These are phyloP conservation scores for Dipodomys spectabilis DNA, from an alignment of 2,113 vertebrate genomes.

Conservation along the genomic window DNA sequence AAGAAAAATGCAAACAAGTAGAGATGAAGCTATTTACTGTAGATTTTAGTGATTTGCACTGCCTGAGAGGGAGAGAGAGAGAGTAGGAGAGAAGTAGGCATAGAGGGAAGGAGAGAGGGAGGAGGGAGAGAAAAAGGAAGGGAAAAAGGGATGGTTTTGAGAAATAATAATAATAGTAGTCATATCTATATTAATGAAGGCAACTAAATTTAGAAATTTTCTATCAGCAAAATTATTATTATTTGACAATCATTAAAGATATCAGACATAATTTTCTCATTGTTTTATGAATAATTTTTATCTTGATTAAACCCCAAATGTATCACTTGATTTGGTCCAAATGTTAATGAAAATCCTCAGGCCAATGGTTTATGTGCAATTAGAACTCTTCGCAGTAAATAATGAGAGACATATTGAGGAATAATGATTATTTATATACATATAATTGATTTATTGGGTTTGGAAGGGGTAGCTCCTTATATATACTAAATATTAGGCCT, in stretches of 20 bases:
- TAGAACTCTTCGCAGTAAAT: not conserved
- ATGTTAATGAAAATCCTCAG: not conserved
- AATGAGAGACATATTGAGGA: not conserved
- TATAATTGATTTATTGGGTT: no score
- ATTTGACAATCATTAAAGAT: not conserved
- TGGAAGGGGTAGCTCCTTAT: no score
- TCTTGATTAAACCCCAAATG: not conserved
- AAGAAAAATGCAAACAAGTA: slow-evolving; percentile 54
- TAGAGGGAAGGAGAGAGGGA: not conserved
- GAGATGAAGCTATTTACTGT: slow-evolving; percentile 47
- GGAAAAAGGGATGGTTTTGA: not conserved
- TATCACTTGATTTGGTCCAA: not conserved
- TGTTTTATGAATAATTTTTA: slow-evolving; percentile 12
- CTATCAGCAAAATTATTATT: not conserved
- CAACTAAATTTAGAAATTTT: slow-evolving; percentile 20
- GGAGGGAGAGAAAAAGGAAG: no score
- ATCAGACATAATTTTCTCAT: not conserved
- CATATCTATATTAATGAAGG: not conserved
- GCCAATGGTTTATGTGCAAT: not conserved
- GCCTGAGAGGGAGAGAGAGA: no score
- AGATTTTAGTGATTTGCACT: slow-evolving; percentile 28
- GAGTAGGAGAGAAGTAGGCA: not conserved
- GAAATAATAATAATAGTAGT: slow-evolving; percentile 11
- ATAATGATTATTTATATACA: not conserved
- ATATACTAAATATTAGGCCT: no score